Evolutionary conservation across 2,113 vertebrate species (phyloP).

Genomic region (Phoenicopterus ruber): DNA sequence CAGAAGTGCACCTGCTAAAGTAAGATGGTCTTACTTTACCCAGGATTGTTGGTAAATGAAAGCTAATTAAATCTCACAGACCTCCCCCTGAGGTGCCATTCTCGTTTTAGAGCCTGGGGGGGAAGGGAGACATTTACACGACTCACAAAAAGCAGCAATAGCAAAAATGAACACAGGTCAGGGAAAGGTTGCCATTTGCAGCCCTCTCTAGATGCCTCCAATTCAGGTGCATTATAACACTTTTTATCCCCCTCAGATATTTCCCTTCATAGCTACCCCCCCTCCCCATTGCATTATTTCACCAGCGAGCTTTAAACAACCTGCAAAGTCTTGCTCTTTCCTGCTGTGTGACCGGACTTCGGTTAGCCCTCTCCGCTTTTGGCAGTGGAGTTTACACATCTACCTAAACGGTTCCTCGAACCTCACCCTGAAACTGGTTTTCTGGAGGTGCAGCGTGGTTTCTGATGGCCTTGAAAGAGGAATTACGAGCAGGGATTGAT

Average conservation of each 20-base stretch:
- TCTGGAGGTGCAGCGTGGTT: neutral
- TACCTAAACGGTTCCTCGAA: neutral
- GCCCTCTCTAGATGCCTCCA: neutral
- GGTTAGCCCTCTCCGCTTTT: neutral
- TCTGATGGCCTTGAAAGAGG: neutral
- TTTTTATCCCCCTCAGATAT: neutral
- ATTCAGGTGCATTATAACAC: neutral
- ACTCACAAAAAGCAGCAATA: neutral
- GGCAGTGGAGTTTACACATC: neutral
- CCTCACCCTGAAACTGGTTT: neutral
- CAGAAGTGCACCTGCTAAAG: neutral
- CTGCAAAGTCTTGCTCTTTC: neutral
- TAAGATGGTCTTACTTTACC: neutral
- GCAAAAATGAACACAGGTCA: neutral
- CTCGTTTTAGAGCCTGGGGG: neutral
- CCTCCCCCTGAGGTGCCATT: neutral
- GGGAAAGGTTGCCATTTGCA: neutral
- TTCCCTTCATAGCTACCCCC: neutral
- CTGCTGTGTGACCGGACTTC: neutral
- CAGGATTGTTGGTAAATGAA: neutral
- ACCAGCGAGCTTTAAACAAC: neutral
- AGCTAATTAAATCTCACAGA: neutral
- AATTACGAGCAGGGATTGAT: rapidly evolving
- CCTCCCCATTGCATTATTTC: neutral
- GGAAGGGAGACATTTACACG: neutral